A percentile compares a stretch with the other conserved stretches of the same genome.
Conservation (phyloP, 2,888 invertebrate species). For the Alloscopus bannaensis region DNA sequence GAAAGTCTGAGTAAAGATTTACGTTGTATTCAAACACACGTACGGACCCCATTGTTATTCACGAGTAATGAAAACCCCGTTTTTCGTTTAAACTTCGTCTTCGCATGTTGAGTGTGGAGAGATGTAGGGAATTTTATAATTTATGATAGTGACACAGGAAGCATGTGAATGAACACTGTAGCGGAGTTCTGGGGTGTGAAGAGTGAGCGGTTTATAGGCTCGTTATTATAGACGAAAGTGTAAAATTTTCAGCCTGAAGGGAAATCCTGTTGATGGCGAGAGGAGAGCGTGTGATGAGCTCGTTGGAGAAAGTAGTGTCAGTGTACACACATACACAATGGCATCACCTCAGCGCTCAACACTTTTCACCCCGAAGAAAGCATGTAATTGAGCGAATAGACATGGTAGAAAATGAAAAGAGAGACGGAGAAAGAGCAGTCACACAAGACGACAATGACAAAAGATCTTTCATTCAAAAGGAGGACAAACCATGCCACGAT, state of each 20-base stretch:
- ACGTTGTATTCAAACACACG: too few relatives aligned
- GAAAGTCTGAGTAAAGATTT: too few relatives aligned
- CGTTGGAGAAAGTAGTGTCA: background rate
- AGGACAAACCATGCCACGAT: conserved; percentile 45
- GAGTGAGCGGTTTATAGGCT: conserved; percentile 11
- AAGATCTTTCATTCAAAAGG: conserved; percentile 43
- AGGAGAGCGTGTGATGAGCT: conserved; percentile 50
- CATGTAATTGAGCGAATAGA: conserved; percentile 47
- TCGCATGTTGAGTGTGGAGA: too few relatives aligned
- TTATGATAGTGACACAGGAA: conserved; percentile 25
- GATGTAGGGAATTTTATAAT: conserved; percentile 30
- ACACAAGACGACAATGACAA: conserved; percentile 50
- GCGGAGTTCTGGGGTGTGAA: too few relatives aligned
- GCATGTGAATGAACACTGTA: conserved; percentile 13
- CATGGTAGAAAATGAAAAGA: conserved; percentile 10
- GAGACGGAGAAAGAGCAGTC: conserved; percentile 38
- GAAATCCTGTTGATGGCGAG: conserved; percentile 56
- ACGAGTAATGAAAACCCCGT: too few relatives aligned
- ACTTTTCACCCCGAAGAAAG: conserved; percentile 44
- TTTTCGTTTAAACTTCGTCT: too few relatives aligned
- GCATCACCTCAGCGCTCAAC: conserved; percentile 30
- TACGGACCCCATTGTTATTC: background rate
- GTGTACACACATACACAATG: conserved; percentile 4
- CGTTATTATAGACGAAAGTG: conserved; percentile 17
- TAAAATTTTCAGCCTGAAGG: conserved; percentile 47